Evolutionary conservation across 2,113 vertebrate species (phyloP).

Genomic region (Hyperoodon ampullatus): DNA sequence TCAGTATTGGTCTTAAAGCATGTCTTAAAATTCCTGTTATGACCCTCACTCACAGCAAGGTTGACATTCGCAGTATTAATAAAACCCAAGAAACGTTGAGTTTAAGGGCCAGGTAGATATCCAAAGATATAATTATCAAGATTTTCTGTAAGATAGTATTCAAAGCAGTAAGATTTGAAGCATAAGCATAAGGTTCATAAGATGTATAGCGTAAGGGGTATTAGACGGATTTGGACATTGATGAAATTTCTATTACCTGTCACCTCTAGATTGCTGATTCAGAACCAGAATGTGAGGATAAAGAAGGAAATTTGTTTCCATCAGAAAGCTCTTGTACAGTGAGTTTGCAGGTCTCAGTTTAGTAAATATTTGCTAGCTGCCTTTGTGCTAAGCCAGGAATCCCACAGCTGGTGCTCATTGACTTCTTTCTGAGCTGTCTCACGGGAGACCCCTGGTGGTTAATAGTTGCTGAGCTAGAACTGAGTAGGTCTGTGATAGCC

Average conservation of each 20-base stretch:
- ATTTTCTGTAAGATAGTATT: conserved; percentile 37
- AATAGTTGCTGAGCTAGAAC: neutral
- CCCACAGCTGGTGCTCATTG: neutral
- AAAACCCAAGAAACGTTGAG: neutral
- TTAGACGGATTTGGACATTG: conserved; percentile 69
- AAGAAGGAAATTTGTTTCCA: conserved; percentile 81
- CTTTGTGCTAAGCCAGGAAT: conserved; percentile 30
- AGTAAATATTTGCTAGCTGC: conserved; percentile 61
- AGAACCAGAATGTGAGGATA: conserved; percentile 80
- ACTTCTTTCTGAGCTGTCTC: neutral
- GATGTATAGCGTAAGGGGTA: conserved; percentile 36
- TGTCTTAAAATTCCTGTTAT: neutral
- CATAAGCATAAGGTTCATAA: conserved; percentile 45
- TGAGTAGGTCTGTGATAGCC: neutral
- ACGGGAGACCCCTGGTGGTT: conserved; percentile 30
- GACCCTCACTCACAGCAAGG: conserved; percentile 25
- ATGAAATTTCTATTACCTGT: conserved; percentile 78
- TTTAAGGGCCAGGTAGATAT: neutral
- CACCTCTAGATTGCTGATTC: conserved; percentile 82
- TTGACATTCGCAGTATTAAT: neutral
- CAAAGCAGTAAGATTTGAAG: conserved; percentile 42
- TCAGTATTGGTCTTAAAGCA: neutral
- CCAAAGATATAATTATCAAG: neutral
- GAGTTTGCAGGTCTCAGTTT: conserved; percentile 81
- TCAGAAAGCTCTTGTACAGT: conserved; percentile 82